Evolutionary conservation across 2,113 vertebrate species (phyloP).

Genomic region (Neoarius graeffei): DNA sequence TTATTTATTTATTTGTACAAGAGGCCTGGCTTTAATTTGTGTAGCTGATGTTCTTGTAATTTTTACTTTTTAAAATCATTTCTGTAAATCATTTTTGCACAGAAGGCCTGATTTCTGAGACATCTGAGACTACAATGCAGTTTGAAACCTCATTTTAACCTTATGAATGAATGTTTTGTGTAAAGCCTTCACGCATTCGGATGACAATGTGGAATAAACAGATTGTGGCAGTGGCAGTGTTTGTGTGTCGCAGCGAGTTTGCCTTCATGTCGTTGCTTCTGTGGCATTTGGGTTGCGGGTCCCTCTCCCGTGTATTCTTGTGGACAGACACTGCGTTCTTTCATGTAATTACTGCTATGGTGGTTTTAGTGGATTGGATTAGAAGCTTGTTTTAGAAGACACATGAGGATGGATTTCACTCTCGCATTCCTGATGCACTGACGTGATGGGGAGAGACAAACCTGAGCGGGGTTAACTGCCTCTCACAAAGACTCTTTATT

Average conservation of each 20-base stretch:
- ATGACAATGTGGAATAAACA: background rate
- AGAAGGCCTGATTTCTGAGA: background rate
- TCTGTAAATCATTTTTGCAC: background rate
- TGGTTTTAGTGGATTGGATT: conserved; percentile 13
- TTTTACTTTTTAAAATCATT: background rate
- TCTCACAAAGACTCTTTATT: conserved; percentile 12
- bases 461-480: background rate
- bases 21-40: background rate
- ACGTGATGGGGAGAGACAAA: conserved; percentile 27
- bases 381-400: background rate
- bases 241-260: conserved; percentile 28
- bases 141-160: background rate
- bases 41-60: background rate
- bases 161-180: background rate
- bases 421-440: background rate
- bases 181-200: background rate
- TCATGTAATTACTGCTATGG: background rate
- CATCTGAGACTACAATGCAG: background rate
- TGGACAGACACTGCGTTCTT: background rate
- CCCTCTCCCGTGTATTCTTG: background rate
- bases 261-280: conserved; percentile 18
- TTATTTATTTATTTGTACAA: too few relatives aligned
- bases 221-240: conserved; percentile 4
- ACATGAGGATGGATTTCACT: background rate
- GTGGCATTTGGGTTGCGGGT: background rate